Evolutionary conservation across 1,140 invertebrate species (phyloP).

Genomic region (Drosophila kurseongensis): DNA sequence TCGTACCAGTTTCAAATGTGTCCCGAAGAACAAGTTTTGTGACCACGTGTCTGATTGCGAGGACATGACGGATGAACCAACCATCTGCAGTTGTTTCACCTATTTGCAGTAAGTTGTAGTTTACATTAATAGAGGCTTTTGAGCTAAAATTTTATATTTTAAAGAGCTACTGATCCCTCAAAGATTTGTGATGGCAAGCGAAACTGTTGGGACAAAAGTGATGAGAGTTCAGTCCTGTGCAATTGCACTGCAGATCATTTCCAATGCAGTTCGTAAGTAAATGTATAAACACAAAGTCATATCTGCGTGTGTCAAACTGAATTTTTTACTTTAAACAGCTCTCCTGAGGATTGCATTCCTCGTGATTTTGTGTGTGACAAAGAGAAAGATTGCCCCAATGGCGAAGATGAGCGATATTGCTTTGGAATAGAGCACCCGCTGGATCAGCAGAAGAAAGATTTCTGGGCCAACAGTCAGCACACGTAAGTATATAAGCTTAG

Average conservation of each 20-base stretch:
- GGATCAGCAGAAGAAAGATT: conserved; percentile 50
- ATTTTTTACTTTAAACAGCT: conserved; percentile 28
- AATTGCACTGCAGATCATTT: conserved; percentile 86
- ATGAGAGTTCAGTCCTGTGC: conserved; percentile 89
- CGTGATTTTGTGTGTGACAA: conserved; percentile 90
- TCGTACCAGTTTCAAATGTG: conserved; percentile 87
- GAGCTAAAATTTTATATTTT: not conserved
- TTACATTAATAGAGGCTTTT: not conserved
- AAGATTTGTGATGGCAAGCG: conserved; percentile 91
- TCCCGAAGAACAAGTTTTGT: conserved; percentile 89
- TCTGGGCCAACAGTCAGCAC: conserved; percentile 48
- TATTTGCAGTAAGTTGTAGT: conserved; percentile 86
- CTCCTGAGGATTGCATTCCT: conserved; percentile 87
- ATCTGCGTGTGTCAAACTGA: not conserved
- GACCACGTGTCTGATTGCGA: conserved; percentile 88
- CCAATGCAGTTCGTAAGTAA: conserved; percentile 85
- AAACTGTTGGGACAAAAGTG: conserved; percentile 92
- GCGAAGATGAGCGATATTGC: conserved; percentile 88
- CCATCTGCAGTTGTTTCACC: conserved; percentile 87
- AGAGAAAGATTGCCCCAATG: conserved; percentile 88
- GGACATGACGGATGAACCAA: conserved; percentile 90
- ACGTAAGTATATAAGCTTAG: conserved; percentile 1
- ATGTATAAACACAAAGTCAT: no score
- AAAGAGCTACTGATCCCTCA: conserved; percentile 86
- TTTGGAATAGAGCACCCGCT: conserved; percentile 80